These are phyloP conservation scores for Amiota mariae DNA, from an alignment of 2,888 invertebrate species.

Conservation along the genomic window DNA sequence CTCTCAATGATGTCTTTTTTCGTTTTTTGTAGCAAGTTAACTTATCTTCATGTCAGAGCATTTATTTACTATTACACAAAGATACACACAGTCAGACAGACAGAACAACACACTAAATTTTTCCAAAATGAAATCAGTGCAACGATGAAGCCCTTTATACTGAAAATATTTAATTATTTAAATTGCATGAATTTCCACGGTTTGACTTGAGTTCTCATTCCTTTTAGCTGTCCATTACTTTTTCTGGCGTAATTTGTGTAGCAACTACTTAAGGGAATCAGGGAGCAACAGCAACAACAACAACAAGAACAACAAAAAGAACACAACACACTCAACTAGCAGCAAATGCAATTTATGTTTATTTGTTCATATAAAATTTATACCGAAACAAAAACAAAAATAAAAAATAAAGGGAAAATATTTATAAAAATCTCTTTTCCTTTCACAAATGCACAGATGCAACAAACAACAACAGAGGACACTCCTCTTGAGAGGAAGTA, in stretches of 20 bases:
- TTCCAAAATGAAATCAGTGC: not conserved
- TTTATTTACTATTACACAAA: too few species aligned
- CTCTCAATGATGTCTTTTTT: conserved; percentile 23
- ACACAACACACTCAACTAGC: not conserved
- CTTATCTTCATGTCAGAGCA: conserved; percentile 20
- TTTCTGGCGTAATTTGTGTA: conserved; percentile 42
- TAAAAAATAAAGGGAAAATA: too few species aligned
- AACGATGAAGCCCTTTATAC: not conserved
- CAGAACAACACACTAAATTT: not conserved
- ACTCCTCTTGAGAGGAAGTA: too few species aligned
- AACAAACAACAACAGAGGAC: too few species aligned
- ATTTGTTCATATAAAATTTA: conserved; percentile 16
- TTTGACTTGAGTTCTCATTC: not conserved
- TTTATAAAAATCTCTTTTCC: too few species aligned
- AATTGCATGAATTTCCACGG: conserved; percentile 33
- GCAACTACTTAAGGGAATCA: conserved; percentile 39
- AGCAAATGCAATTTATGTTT: conserved; percentile 56
- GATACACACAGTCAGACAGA: too few species aligned
- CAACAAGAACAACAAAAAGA: not conserved
- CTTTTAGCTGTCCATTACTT: not conserved
- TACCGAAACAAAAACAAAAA: too few species aligned
- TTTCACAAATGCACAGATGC: too few species aligned
- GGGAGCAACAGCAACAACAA: conserved; percentile 1
- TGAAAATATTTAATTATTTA: conserved; percentile 56
- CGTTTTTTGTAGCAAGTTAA: conserved; percentile 9